Conservation (phyloP, 2,888 invertebrate genomes). For the Melanostoma mellinum region DNA sequence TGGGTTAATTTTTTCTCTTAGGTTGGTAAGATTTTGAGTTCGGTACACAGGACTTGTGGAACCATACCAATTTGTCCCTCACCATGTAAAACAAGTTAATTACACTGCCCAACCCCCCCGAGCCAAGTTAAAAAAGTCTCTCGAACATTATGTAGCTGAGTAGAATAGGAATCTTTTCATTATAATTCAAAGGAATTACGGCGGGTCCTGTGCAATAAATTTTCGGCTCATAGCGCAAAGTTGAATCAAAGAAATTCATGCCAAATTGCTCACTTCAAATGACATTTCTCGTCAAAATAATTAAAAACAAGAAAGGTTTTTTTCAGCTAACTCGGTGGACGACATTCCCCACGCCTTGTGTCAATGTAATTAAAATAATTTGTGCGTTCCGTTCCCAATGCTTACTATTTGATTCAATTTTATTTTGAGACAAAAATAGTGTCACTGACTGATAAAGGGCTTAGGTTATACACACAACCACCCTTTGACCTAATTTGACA, state of each 20-base stretch:
- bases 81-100: constrained; percentile 6
- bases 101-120: not conserved
- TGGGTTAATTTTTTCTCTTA: too few species aligned
- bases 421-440: too few species aligned
- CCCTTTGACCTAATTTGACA: too few species aligned
- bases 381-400: too few species aligned
- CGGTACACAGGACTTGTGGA: too few species aligned
- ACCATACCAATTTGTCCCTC: not conserved
- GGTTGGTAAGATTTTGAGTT: too few species aligned
- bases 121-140: not conserved
- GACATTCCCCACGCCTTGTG: too few species aligned
- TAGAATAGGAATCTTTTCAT: not conserved
- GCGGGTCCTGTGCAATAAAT: not conserved
- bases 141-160: not conserved
- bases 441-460: too few species aligned
- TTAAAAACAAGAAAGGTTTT: not conserved
- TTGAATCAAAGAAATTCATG: constrained; percentile 18
- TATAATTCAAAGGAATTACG: not conserved
- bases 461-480: too few species aligned
- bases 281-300: not conserved
- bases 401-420: too few species aligned
- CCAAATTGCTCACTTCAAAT: not conserved
- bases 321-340: not conserved
- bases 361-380: too few species aligned
- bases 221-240: not conserved